phyloP scores from a whole-genome alignment of 2,113 vertebrate species.

The Scatophagus argus region DNA sequence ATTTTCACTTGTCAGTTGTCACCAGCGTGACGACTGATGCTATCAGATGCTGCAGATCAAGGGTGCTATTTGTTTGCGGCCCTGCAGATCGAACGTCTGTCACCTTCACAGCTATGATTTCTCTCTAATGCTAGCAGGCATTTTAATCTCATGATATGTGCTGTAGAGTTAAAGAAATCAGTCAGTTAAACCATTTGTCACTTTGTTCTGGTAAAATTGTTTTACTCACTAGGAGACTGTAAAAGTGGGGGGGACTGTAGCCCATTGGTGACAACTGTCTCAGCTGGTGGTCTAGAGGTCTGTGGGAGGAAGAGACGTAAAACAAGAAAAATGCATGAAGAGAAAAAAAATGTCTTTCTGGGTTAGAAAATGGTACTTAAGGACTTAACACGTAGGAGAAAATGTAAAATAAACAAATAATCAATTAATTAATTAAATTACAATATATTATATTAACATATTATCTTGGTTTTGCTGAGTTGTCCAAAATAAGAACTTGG shows the following conservation, averaged over 20 bases:
- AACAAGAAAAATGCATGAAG: background rate
- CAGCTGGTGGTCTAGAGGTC: conserved; percentile 37
- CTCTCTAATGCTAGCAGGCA: background rate
- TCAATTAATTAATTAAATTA: too few relatives aligned
- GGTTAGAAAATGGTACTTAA: background rate
- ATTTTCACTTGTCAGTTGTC: background rate
- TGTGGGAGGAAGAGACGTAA: conserved; percentile 13
- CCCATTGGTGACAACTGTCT: conserved; percentile 62
- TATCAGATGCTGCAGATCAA: background rate
- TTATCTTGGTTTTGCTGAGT: too few relatives aligned
- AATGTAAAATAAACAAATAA: too few relatives aligned
- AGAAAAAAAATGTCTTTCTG: background rate
- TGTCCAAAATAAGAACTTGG: background rate
- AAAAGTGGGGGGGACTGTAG: conserved; percentile 59
- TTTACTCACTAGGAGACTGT: conserved; percentile 81
- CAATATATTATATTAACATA: too few relatives aligned
- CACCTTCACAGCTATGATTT: background rate
- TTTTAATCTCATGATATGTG: background rate
- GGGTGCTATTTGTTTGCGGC: background rate
- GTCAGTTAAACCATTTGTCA: background rate
- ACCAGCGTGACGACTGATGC: too few relatives aligned
- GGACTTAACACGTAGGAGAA: background rate
- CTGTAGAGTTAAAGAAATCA: background rate
- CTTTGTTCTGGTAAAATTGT: background rate
- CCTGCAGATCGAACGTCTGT: too few relatives aligned